A percentile compares a stretch with the other conserved stretches of the same genome.
Evolutionary conservation across 2,113 vertebrate species (phyloP).

Genomic region (Argyrosomus japonicus): DNA sequence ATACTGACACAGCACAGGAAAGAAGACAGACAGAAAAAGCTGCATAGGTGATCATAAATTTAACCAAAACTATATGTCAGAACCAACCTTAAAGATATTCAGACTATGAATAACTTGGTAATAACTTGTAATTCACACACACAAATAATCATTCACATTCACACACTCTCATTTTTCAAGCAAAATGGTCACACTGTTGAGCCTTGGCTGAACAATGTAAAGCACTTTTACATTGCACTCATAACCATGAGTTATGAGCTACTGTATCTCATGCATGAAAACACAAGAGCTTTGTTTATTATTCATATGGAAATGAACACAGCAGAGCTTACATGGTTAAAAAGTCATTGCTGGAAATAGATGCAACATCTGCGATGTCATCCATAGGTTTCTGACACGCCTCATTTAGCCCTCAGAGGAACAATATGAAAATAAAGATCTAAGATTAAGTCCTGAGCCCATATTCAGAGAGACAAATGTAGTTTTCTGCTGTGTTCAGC

Average conservation of each 20-base stretch:
- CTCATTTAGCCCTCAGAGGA: background rate
- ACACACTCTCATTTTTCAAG: no score
- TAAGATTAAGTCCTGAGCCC: background rate
- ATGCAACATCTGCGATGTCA: background rate
- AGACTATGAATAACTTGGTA: no score
- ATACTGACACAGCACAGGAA: no score
- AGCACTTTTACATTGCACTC: background rate
- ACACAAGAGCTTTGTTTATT: background rate
- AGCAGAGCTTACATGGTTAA: background rate
- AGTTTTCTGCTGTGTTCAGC: background rate
- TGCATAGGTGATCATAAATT: no score
- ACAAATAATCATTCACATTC: no score
- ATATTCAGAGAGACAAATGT: background rate
- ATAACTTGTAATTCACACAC: no score
- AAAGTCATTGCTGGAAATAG: background rate
- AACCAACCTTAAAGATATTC: no score
- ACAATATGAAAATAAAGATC: background rate
- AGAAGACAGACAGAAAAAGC: no score
- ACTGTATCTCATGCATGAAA: background rate
- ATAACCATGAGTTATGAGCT: background rate
- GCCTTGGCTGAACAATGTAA: background rate
- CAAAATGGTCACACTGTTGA: no score
- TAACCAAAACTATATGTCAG: no score
- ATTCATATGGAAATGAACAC: constrained; percentile 11
- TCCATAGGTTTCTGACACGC: background rate